Base-by-base conservation (phyloP, 1,140 invertebrate genomes). In the Oncopeltus fasciatus region DNA sequence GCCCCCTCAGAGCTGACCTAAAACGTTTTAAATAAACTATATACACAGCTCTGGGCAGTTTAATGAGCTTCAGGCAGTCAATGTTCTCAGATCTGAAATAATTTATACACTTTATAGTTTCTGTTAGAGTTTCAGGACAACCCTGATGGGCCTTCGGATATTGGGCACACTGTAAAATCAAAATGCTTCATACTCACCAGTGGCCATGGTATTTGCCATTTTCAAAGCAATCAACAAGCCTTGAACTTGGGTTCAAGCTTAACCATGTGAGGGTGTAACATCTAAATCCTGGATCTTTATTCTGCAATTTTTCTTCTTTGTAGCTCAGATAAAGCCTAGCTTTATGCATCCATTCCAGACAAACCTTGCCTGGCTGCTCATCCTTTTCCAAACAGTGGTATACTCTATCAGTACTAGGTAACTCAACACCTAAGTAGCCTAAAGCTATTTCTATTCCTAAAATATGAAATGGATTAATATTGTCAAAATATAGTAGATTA, bases 241-340 rank as follows among this genome's bases (percentile, higher is more conserved):
- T 72, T 43, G 65, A 57, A 43, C 85, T 75, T 20, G 79, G 73
- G 16, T 80, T 70, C 1, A 88, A 72, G 24, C 87, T 83, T 68
- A 88, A 78, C 90, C 90, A 94, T n/a, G 83, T 79, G 0, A 92
- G 73, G 20, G 83, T 81, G 67, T 92, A 92, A 68, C 91, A 94
- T 9, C 84, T 79, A 21, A 68, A 59, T 8, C 62, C 65, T 12
- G 44, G 59, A 16, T 58, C 47, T 33, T 49, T 66, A 24, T 24
- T 24, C 26, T 53, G 21, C 26, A 24, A 53, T 58, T 67, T 58
- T 38, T 64, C 62, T 1, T 79, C 77, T 24, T 81, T 74, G 60
- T 77, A 77, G 56, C 81, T 80, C 46, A 92, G 73, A 65, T 88
- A 88, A 2, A 92, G 74, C 2, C 88, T 72, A 0, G 85, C 83